Evolutionary conservation across 2,888 invertebrate genomes (phyloP), one percentile per base, ranked within the genome.

Genomic region (Cosmia trapezina): DNA sequence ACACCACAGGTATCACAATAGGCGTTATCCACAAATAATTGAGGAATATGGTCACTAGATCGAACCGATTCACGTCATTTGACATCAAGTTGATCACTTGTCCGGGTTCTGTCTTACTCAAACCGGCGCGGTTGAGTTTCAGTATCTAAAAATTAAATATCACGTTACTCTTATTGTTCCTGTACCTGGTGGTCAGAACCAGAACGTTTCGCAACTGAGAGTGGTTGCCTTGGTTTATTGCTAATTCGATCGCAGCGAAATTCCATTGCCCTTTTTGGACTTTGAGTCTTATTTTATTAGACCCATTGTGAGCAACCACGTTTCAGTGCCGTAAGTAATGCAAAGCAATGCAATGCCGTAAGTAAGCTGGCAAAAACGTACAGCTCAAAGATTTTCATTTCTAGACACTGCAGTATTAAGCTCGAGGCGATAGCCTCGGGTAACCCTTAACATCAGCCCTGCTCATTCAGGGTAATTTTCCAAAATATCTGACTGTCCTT

Each of bases 21-120:
- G 98, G 98, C 93, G 98, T 97, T 62, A 98, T 97, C 98, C 98
- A 98, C 60, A 98, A 91, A 89, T 97, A 98, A 92, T 98, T 98
- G 5, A 98, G 92, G 89, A 97, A 97, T 63, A 97, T 81, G n/a
- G 97, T 96, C 28, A 97, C 97, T 91, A 97, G 93, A 89, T 98
- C 98, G 90, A 98, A 98, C 76, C 98, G 96, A 85, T 97, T 97
- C 2, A 98, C 98, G 89, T 98, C 98, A 87, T 98, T 98, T 0
- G 98, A 98, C 94, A 98, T 96, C 71, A 98, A 93, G 91, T 98
- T 98, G 54, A 98, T 97, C 84, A 98, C 97, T 92, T 98, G 98
- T 0, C 98, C 98, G 80, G 98, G 92, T 94, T 97, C 88, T 91
- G 97, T 97, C 89, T 97, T 95, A 59, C 95, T 95, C 80, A 97